phyloP scores from a whole-genome alignment of 2,888 invertebrate genomes.

The Zhuqinia jingwanae region DNA sequence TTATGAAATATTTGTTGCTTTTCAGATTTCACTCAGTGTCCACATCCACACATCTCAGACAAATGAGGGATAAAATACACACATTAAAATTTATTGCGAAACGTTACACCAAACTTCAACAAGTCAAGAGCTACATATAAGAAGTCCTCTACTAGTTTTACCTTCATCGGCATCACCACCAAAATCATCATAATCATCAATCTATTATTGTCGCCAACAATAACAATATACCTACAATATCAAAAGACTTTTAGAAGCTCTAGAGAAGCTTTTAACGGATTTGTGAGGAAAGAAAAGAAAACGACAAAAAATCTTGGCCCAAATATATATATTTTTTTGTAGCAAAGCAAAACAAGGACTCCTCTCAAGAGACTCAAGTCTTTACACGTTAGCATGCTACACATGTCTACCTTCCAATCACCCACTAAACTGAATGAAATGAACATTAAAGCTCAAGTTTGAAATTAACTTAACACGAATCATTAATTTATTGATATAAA shows the following conservation, averaged over 20 bases:
- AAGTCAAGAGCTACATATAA: too few relatives aligned
- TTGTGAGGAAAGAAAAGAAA: conserved; percentile 58
- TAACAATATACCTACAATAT: conserved; percentile 7
- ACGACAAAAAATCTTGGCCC: conserved; percentile 64
- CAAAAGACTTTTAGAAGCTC: conserved; percentile 16
- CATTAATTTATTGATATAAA: not conserved
- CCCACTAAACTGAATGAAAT: not conserved
- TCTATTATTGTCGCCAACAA: conserved; percentile 58
- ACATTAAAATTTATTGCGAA: conserved; percentile 55
- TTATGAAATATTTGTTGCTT: conserved; percentile 69
- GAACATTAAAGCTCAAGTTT: not conserved
- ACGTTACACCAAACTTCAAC: not conserved
- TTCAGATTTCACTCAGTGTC: conserved; percentile 58
- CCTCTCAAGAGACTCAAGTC: not conserved
- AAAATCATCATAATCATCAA: too few relatives aligned
- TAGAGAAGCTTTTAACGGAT: conserved; percentile 57
- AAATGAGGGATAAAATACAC: conserved; percentile 19
- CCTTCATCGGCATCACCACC: conserved; percentile 33
- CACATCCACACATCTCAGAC: conserved; percentile 26
- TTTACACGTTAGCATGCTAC: too few relatives aligned
- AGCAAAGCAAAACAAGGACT: conserved; percentile 55
- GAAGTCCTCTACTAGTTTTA: conserved; percentile 18
- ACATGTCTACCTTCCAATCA: too few relatives aligned
- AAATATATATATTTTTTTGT: conserved; percentile 52
- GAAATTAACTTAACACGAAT: not conserved